Conservation (phyloP, 2,113 vertebrate genomes). For the Ammodytes dubius region DNA sequence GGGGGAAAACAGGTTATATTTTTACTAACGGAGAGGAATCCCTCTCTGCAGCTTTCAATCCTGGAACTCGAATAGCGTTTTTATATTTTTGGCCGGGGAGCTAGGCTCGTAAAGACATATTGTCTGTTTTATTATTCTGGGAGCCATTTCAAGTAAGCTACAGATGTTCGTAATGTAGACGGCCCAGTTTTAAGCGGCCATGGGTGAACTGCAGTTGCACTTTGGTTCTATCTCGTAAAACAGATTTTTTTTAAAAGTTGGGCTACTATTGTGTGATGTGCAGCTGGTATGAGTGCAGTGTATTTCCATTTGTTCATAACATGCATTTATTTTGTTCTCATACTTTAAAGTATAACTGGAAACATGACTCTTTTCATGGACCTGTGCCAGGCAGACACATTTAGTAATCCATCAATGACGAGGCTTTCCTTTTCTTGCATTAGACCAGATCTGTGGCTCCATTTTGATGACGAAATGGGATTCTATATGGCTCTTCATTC, state of each 20-base stretch:
- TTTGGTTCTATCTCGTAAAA: conserved; percentile 13
- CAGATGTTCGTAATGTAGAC: conserved; percentile 57
- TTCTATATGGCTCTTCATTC: conserved; percentile 10
- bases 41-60: conserved; percentile 23
- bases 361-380: neutral
- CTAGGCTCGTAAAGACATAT: conserved; percentile 62
- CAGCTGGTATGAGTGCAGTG: neutral
- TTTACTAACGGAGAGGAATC: conserved; percentile 49
- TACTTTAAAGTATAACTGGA: no score
- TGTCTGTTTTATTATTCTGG: conserved; percentile 66
- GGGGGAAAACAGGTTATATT: conserved; percentile 44
- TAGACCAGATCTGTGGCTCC: neutral
- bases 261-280: neutral
- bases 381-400: neutral
- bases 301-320: neutral
- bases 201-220: conserved; percentile 41
- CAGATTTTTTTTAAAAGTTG: neutral
- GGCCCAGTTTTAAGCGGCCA: conserved; percentile 31
- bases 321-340: neutral
- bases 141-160: conserved; percentile 55
- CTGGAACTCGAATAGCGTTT: conserved; percentile 36
- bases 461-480: neutral
- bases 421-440: neutral
- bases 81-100: conserved; percentile 61
- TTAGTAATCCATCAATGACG: conserved; percentile 5